Evolutionary conservation across 2,113 vertebrate genomes (phyloP).

Genomic region (Piprites chloris): DNA sequence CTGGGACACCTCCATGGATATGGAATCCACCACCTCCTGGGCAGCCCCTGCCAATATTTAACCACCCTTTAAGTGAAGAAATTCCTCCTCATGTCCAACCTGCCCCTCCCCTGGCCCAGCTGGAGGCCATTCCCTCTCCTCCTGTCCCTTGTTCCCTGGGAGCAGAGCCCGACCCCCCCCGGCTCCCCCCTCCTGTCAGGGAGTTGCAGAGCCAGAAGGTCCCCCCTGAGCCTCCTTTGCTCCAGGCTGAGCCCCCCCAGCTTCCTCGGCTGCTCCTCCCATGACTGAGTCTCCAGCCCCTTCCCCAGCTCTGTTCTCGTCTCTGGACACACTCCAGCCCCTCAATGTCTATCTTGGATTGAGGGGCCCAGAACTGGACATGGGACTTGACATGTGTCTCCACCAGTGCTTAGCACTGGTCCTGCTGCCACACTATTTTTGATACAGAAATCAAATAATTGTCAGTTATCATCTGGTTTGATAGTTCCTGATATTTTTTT

Average conservation of each 20-base stretch:
- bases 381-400: background rate
- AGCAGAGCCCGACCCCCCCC: too few species aligned
- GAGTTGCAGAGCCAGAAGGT: too few species aligned
- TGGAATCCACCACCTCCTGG: background rate
- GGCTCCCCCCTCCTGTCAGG: too few species aligned
- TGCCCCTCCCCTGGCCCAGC: background rate
- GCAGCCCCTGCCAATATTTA: background rate
- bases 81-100: background rate
- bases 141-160: background rate
- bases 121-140: background rate
- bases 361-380: too few species aligned
- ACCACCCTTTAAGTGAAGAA: background rate
- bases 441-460: background rate
- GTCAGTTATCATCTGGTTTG: background rate
- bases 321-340: background rate
- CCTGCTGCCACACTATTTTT: background rate
- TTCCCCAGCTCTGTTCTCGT: background rate
- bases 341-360: background rate
- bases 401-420: background rate
- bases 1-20: background rate
- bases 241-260: background rate
- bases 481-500: background rate
- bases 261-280: background rate
- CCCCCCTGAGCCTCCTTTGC: background rate
- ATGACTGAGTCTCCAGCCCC: background rate